These are phyloP conservation scores for Zophobas atratus DNA, from an alignment of 1,140 invertebrate species.

Conservation along the genomic window DNA sequence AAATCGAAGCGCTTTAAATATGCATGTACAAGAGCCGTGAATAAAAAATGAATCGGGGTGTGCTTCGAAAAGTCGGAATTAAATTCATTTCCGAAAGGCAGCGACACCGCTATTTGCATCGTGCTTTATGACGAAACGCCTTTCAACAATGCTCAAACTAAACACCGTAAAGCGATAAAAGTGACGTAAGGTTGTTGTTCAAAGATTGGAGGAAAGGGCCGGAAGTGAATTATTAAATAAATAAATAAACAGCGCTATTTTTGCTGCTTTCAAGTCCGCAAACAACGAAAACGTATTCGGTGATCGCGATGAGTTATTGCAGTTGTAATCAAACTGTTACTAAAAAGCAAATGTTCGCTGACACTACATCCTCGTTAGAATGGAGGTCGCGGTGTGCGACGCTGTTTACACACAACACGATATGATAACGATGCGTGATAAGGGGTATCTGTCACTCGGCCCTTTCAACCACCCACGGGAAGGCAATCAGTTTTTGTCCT, in stretches of 20 bases:
- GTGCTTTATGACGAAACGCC: too few relatives aligned
- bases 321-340: neutral
- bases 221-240: conserved; percentile 11
- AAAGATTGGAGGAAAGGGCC: neutral
- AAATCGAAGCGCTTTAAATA: too few relatives aligned
- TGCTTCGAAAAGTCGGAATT: too few relatives aligned
- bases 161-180: too few relatives aligned
- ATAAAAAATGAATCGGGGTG: too few relatives aligned
- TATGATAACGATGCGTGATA: conserved; percentile 8
- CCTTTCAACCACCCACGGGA: conserved; percentile 5
- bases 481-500: too few relatives aligned
- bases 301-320: conserved; percentile 3
- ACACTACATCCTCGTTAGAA: conserved; percentile 2
- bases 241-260: neutral
- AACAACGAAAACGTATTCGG: neutral
- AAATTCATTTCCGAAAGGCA: too few relatives aligned
- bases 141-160: too few relatives aligned
- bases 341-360: conserved; percentile 4
- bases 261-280: conserved; percentile 6
- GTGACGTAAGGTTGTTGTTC: neutral
- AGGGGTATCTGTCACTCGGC: neutral
- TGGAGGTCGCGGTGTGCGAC: neutral
- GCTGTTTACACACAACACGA: conserved; percentile 6
- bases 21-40: too few relatives aligned
- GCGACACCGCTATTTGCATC: too few relatives aligned